phyloP scores from a whole-genome alignment of 2,113 vertebrate genomes.

The Myotis yumanensis region DNA sequence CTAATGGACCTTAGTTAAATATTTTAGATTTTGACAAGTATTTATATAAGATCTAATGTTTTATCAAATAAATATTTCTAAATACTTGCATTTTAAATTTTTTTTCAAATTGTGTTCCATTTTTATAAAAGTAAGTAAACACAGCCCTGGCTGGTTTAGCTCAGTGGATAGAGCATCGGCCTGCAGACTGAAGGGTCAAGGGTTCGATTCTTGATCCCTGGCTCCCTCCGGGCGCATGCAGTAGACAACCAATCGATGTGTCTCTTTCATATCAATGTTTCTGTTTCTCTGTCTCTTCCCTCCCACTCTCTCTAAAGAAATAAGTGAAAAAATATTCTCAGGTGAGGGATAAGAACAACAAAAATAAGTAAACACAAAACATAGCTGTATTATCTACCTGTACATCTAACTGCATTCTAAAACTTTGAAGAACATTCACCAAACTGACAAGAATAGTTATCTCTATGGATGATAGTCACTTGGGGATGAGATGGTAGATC shows the following conservation, averaged over 20 bases:
- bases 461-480: neutral
- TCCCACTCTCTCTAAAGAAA: too few relatives aligned
- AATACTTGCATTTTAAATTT: slow-evolving; percentile 39
- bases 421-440: neutral
- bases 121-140: slow-evolving; percentile 46
- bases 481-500: neutral
- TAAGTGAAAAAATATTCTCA: too few relatives aligned
- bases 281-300: too few relatives aligned
- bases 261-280: too few relatives aligned
- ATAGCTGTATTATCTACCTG: neutral
- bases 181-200: too few relatives aligned
- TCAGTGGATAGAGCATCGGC: too few relatives aligned
- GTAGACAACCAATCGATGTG: too few relatives aligned
- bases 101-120: neutral
- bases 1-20: slow-evolving; percentile 8
- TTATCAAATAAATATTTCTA: slow-evolving; percentile 40
- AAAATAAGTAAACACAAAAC: slow-evolving; percentile 35
- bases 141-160: neutral
- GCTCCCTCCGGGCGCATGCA: too few relatives aligned
- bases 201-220: too few relatives aligned
- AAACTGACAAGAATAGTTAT: neutral
- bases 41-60: slow-evolving; percentile 35
- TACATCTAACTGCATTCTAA: neutral
- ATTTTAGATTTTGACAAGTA: slow-evolving; percentile 54
- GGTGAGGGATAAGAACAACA: neutral